These are phyloP conservation scores for Pseudomyrmex flavicornis DNA, from an alignment of 1,140 invertebrate genomes.

Conservation along the genomic window DNA sequence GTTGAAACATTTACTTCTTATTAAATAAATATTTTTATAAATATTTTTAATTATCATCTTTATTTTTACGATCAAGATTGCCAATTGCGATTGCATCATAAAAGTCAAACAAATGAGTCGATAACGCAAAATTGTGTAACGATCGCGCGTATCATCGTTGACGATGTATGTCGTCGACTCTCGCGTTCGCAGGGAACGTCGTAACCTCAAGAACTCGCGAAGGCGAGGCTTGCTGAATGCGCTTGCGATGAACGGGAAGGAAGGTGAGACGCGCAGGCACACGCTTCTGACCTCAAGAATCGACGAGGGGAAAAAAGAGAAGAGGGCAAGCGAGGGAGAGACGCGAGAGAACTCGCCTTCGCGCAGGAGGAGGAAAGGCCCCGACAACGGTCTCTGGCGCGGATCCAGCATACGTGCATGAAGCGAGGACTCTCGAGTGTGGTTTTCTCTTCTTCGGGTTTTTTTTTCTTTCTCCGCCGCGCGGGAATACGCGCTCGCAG, in stretches of 20 bases:
- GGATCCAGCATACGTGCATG: constrained; percentile 56
- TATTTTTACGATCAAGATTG: too few relatives aligned
- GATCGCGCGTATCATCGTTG: background rate
- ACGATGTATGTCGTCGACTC: background rate
- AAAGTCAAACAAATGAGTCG: background rate
- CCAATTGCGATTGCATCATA: too few relatives aligned
- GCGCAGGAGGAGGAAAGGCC: constrained; percentile 15
- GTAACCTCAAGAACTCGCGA: constrained; percentile 78
- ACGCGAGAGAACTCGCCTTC: constrained; percentile 44
- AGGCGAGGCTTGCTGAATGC: constrained; percentile 72
- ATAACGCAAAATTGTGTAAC: background rate
- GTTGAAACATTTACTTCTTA: too few relatives aligned
- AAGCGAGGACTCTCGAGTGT: constrained; percentile 45
- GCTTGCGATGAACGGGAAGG: constrained; percentile 69
- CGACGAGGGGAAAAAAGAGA: constrained; percentile 13
- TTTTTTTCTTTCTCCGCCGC: constrained; percentile 43
- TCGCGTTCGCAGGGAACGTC: constrained; percentile 64
- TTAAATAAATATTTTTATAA: too few relatives aligned
- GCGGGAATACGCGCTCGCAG: constrained; percentile 34
- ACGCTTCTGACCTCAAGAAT: constrained; percentile 74
- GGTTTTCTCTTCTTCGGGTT: constrained; percentile 39
- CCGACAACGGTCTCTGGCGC: constrained; percentile 48
- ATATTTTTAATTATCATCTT: too few relatives aligned
- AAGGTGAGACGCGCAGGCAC: constrained; percentile 70
- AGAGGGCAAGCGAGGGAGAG: constrained; percentile 3